Base-by-base conservation (phyloP, 2,797 vertebrate species). In the Caiman crocodilus region DNA sequence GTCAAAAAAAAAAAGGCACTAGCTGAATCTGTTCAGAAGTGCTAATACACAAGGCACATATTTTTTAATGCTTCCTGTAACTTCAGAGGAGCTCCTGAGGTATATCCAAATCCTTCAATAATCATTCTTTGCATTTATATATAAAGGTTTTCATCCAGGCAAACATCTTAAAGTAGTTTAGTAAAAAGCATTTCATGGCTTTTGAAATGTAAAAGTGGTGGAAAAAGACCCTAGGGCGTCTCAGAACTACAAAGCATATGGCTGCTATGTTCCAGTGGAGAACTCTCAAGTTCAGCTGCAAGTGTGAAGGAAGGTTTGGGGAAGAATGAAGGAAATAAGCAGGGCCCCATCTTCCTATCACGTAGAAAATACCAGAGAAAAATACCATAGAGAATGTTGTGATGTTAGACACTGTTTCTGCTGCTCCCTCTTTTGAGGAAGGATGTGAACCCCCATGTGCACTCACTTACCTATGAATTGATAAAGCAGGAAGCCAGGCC, bases 271-370 rank as follows among this genome's bases (percentile, higher is more conserved):
- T 88, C 42, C 55, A 84, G 74, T 56, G 78, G 84, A 86, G 61
- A 88, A 75, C 73, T 88, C 59, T 35, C 60, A 92, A 60, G 58
- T 42, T 84, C 59, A 76, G n/a, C 4, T 85, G 64, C 80, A 94
- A 85, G 35, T 58, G 63, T 16, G 32, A 25, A 79, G 63, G 9
- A 85, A 58, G 35, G 90, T 89, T 87, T 14, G 67, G 13, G 35
- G 90, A 59, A 85, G 71, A 82, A 13, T 42, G 74, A 79, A 6
- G 79, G 59, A 75, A 82, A 76, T 21, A 90, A 93, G 71, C 26
- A 71, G 76, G 59, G 12, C 63, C 91, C 61, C 86, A 26, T 23
- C 30, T 87, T 91, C 32, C 56, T 56, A 21, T 71, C 13, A 14
- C 21, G 14, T 26, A 42, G 21, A 73, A 73, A 71, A 25, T 82